phyloP scores from a whole-genome alignment of 2,888 invertebrate genomes.

The Drosophila longiperda region DNA sequence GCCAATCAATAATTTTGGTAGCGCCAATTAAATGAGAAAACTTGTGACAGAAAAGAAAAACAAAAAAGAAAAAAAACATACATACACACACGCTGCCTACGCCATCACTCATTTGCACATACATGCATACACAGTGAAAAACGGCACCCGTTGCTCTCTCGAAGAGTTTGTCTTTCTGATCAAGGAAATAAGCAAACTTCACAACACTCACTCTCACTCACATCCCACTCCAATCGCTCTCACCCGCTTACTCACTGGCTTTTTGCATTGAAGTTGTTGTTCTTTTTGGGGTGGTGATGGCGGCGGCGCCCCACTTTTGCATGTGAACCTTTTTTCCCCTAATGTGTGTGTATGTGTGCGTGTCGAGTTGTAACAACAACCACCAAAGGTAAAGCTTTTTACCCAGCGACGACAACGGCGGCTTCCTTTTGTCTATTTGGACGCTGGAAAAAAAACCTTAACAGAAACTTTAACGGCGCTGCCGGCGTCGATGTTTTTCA shows the following conservation, averaged over 20 bases:
- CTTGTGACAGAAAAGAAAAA: constrained; percentile 9
- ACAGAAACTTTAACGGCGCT: constrained; percentile 65
- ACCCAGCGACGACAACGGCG: constrained; percentile 49
- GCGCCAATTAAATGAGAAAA: constrained; percentile 45
- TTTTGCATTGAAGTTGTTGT: constrained; percentile 35
- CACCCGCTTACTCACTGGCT: constrained; percentile 53
- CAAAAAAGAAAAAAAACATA: constrained; percentile 7
- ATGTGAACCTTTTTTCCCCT: constrained; percentile 39
- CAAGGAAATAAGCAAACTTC: constrained; percentile 60
- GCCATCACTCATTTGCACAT: constrained; percentile 16
- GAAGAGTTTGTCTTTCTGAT: constrained; percentile 54
- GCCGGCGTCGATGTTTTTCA: constrained; percentile 63
- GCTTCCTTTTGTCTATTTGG: constrained; percentile 75
- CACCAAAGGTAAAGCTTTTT: constrained; percentile 69
- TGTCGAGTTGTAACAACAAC: constrained; percentile 68
- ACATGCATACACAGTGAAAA: constrained; percentile 28
- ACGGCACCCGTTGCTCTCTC: constrained; percentile 38
- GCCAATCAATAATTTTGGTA: constrained; percentile 54
- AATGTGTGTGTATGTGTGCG: constrained; percentile 31
- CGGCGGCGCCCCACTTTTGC: constrained; percentile 66
- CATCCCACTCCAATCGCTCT: constrained; percentile 27
- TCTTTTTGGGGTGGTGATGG: constrained; percentile 61
- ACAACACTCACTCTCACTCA: constrained; percentile 19
- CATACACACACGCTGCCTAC: constrained; percentile 8
- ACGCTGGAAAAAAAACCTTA: constrained; percentile 53